phyloP scores from a whole-genome alignment of 2,888 invertebrate genomes.

The Drosophila fulvimacula region DNA sequence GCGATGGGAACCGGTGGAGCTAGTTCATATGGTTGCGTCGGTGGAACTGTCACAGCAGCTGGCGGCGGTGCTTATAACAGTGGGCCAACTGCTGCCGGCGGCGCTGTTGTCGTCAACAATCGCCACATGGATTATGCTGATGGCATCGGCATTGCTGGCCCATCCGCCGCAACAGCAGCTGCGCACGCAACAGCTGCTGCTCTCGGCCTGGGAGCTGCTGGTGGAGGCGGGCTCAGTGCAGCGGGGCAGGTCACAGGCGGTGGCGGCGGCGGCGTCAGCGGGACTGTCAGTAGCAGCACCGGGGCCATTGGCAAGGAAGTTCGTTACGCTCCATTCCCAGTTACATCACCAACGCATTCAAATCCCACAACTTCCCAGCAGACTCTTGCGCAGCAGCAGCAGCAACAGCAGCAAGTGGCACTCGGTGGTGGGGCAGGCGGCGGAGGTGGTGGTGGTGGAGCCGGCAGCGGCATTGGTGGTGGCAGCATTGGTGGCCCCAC shows the following conservation, averaged over 20 bases:
- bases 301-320: constrained; percentile 86
- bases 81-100: constrained; percentile 77
- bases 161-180: constrained; percentile 74
- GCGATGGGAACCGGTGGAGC: constrained; percentile 84
- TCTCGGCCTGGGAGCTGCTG: constrained; percentile 61
- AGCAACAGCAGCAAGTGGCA: constrained; percentile 45
- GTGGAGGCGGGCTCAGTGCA: constrained; percentile 51
- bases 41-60: constrained; percentile 79
- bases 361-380: constrained; percentile 85
- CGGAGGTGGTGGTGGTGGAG: constrained; percentile 49
- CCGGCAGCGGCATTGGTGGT: constrained; percentile 70
- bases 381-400: constrained; percentile 59
- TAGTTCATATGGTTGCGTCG: constrained; percentile 83
- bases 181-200: constrained; percentile 74
- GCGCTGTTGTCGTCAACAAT: constrained; percentile 68
- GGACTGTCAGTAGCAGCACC: constrained; percentile 73
- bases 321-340: constrained; percentile 86
- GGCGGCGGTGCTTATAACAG: constrained; percentile 80
- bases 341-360: constrained; percentile 86
- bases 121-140: constrained; percentile 83
- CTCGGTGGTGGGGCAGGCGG: constrained; percentile 47
- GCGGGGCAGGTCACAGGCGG: constrained; percentile 31
- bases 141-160: constrained; percentile 82
- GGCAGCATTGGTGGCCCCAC: constrained; percentile 78
- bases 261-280: constrained; percentile 41